Evolutionary conservation across 1,140 invertebrate species (phyloP).

Genomic region (Aphidius gifuensis): DNA sequence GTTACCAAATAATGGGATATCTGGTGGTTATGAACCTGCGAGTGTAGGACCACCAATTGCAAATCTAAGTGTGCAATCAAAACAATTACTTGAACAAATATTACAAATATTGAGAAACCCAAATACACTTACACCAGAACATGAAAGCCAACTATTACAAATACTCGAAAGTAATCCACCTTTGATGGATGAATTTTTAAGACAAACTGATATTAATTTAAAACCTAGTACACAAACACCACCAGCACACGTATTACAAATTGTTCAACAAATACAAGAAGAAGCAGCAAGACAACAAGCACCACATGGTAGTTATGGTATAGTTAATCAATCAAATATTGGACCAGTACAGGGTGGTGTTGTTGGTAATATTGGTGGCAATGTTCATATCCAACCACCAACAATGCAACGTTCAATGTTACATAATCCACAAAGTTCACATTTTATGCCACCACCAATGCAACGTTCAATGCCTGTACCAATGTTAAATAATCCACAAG

Average conservation of each 20-base stretch:
- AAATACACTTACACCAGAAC: no score
- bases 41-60: no score
- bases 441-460: slow-evolving; percentile 61
- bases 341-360: slow-evolving; percentile 39
- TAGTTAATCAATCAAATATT: slow-evolving; percentile 62
- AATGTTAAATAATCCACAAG: slow-evolving; percentile 45
- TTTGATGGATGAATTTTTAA: no score
- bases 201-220: slow-evolving; percentile 59
- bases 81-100: no score
- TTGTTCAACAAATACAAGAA: slow-evolving; percentile 88
- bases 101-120: no score
- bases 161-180: slow-evolving; percentile 14
- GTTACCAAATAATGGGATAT: no score
- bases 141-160: no score
- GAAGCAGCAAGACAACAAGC: slow-evolving; percentile 82
- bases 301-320: slow-evolving; percentile 68
- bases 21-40: no score
- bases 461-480: slow-evolving; percentile 56
- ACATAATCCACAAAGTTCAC: no score
- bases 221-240: slow-evolving; percentile 73
- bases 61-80: slow-evolving; percentile 16
- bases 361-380: slow-evolving; percentile 2
- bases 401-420: slow-evolving; percentile 56
- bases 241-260: slow-evolving; percentile 74
- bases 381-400: no score